Evolutionary conservation across 2,888 invertebrate genomes (phyloP).

Genomic region (Autographa pulchrina): DNA sequence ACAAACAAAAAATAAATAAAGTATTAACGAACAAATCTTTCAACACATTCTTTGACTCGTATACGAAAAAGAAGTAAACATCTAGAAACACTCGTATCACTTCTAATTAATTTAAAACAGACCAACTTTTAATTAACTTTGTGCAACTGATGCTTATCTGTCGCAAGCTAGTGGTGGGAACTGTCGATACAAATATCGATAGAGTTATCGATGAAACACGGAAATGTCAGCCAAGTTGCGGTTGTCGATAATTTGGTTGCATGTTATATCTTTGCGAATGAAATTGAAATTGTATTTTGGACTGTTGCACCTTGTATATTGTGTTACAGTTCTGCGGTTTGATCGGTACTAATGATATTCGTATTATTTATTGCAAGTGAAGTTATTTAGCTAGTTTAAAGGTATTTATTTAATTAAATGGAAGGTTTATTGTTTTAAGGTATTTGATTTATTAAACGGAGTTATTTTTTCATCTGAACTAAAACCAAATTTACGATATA

Average conservation of each 20-base stretch:
- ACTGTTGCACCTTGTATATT: slow-evolving; percentile 20
- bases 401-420: neutral
- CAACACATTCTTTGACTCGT: slow-evolving; percentile 14
- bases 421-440: too few relatives aligned
- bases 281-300: slow-evolving; percentile 43
- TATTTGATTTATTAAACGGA: too few relatives aligned
- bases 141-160: slow-evolving; percentile 75
- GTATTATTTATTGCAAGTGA: neutral
- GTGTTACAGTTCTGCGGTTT: slow-evolving; percentile 18
- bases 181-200: slow-evolving; percentile 37
- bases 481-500: too few relatives aligned
- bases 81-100: slow-evolving; percentile 35
- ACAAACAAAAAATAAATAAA: slow-evolving; percentile 33
- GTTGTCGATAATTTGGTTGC: slow-evolving; percentile 58
- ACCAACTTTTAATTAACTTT: slow-evolving; percentile 77
- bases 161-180: slow-evolving; percentile 59
- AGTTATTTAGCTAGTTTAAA: neutral
- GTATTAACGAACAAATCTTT: slow-evolving; percentile 7
- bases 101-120: slow-evolving; percentile 76
- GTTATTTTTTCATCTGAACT: too few relatives aligned
- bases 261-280: slow-evolving; percentile 46
- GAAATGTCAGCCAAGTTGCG: slow-evolving; percentile 38
- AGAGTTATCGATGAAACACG: slow-evolving; percentile 47
- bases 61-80: slow-evolving; percentile 28
- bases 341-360: slow-evolving; percentile 1